A percentile compares a stretch with the other conserved stretches of the same genome.
Evolutionary conservation across 2,888 invertebrate species (phyloP).

Genomic region (Platycheirus rosarum): DNA sequence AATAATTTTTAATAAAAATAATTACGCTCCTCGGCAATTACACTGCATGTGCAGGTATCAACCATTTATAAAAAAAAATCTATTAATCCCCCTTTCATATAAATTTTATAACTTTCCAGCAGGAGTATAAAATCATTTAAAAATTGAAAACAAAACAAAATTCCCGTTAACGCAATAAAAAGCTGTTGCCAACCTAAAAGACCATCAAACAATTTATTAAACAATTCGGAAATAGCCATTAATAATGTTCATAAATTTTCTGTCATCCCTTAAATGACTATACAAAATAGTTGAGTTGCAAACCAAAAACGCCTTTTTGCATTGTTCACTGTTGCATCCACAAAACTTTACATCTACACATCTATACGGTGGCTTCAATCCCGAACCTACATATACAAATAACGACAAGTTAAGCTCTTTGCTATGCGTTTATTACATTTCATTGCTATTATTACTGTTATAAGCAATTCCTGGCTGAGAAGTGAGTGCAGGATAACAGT

Average conservation of each 20-base stretch:
- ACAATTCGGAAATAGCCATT: conserved; percentile 67
- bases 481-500: conserved; percentile 49
- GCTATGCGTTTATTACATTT: conserved; percentile 66
- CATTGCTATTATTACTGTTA: conserved; percentile 52
- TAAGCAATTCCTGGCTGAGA: conserved; percentile 41
- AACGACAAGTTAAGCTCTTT: conserved; percentile 47
- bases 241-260: conserved; percentile 65
- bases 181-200: conserved; percentile 56
- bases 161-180: conserved; percentile 47
- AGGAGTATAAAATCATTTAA: no score
- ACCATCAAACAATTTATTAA: conserved; percentile 65
- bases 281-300: conserved; percentile 58
- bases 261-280: conserved; percentile 53
- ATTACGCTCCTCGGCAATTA: no score
- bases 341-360: background rate
- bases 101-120: no score
- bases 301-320: conserved; percentile 43
- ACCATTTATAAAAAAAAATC: no score
- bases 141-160: background rate
- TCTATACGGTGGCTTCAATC: background rate
- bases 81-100: no score
- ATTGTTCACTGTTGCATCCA: conserved; percentile 8
- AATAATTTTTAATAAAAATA: no score
- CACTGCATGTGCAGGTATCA: no score
- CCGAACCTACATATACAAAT: conserved; percentile 27